Percentiles rank a stretch among this genome's conserved stretches.
Conservation (phyloP, 2,113 vertebrate genomes). For the Upupa epops region DNA sequence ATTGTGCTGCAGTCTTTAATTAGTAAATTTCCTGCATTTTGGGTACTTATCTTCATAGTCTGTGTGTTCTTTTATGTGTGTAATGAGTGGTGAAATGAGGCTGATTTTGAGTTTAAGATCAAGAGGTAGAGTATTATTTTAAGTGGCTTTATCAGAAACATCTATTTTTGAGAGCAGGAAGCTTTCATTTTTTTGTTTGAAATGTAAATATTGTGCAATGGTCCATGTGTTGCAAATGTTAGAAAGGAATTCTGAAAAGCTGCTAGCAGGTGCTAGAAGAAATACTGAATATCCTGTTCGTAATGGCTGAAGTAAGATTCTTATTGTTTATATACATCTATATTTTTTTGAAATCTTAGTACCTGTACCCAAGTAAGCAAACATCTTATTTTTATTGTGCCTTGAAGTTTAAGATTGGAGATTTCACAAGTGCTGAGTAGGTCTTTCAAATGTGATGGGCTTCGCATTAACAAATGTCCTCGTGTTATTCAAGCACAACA, state of each 20-base stretch:
- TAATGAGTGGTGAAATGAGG: background rate
- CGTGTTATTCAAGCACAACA: background rate
- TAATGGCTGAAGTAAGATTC: background rate
- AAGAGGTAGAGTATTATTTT: background rate
- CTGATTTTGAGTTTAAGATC: background rate
- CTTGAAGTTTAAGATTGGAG: background rate
- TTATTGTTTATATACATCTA: background rate
- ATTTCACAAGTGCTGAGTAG: background rate
- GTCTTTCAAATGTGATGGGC: background rate
- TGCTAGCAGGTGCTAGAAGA: background rate
- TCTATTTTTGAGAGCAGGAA: background rate
- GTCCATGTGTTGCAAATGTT: background rate
- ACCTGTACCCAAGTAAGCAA: background rate
- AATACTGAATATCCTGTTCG: background rate
- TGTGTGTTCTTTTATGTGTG: background rate
- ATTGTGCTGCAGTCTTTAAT: background rate
- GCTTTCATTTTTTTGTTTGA: background rate
- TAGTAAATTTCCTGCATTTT: background rate
- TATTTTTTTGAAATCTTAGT: background rate
- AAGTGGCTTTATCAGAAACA: conserved; percentile 18
- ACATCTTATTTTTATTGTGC: background rate
- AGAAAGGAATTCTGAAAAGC: background rate
- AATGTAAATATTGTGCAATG: conserved; percentile 18
- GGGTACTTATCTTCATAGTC: background rate
- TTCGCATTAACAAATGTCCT: background rate